phyloP scores from a whole-genome alignment of 2,113 vertebrate genomes.

The Bufo gargarizans region DNA sequence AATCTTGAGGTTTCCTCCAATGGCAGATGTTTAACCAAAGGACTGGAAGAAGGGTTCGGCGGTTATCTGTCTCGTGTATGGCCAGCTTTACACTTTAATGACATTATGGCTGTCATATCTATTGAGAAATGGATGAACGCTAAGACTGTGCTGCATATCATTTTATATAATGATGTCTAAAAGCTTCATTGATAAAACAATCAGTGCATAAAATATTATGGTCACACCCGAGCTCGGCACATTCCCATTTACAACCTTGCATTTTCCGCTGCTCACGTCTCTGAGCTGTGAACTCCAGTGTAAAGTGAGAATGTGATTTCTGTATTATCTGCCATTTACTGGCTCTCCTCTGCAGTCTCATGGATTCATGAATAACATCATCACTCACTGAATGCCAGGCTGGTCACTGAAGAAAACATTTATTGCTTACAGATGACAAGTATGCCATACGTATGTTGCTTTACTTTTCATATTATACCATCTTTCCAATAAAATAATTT shows the following conservation, averaged over 20 bases:
- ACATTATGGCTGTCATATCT: not conserved
- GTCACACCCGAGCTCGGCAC: not conserved
- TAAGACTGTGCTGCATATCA: not conserved
- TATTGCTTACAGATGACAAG: conserved; percentile 35
- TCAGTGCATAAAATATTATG: conserved; percentile 32
- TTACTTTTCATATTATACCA: conserved; percentile 24
- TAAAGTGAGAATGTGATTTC: conserved; percentile 41
- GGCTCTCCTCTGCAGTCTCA: conserved; percentile 22
- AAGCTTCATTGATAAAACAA: conserved; percentile 27
- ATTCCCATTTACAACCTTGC: conserved; percentile 35
- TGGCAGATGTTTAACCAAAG: no score
- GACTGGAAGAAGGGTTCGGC: not conserved
- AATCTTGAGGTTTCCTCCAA: not conserved
- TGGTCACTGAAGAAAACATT: conserved; percentile 21
- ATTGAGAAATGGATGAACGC: not conserved
- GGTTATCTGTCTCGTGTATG: not conserved
- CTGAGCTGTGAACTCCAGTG: conserved; percentile 19
- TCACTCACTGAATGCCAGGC: conserved; percentile 44
- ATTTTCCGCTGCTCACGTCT: not conserved
- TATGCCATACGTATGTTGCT: conserved; percentile 11
- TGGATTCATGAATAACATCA: conserved; percentile 32
- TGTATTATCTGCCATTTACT: conserved; percentile 38
- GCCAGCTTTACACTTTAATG: not conserved
- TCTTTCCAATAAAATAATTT: conserved; percentile 27
- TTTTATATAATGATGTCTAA: not conserved